Evolutionary conservation across 2,797 vertebrate genomes (phyloP).

Genomic region (Gila robusta): DNA sequence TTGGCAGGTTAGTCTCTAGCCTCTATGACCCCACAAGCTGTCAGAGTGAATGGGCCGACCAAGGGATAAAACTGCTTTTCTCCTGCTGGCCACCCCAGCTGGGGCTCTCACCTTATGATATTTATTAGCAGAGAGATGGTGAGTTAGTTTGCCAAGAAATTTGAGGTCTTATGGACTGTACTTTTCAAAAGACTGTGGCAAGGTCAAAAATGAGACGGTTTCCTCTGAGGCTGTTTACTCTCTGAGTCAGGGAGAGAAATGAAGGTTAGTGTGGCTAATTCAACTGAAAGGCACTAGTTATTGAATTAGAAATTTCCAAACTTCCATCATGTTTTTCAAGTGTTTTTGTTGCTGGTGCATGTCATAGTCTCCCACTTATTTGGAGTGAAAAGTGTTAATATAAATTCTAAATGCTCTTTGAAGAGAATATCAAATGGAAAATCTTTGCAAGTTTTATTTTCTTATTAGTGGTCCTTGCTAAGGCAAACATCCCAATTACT

Average conservation of each 20-base stretch:
- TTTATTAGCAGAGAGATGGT: slow-evolving; percentile 51
- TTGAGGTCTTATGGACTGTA: slow-evolving; percentile 44
- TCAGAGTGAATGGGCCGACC: slow-evolving; percentile 39
- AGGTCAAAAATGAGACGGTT: slow-evolving; percentile 46
- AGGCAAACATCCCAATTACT: neutral
- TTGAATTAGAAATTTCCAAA: slow-evolving; percentile 23
- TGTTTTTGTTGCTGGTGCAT: slow-evolving; percentile 31
- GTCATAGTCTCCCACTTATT: slow-evolving; percentile 4
- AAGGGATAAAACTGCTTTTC: slow-evolving; percentile 58
- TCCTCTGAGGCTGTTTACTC: slow-evolving; percentile 53
- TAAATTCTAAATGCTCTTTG: neutral
- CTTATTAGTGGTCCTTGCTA: neutral
- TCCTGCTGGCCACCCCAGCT: slow-evolving; percentile 51
- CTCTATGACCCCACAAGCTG: slow-evolving; percentile 24
- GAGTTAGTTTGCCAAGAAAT: slow-evolving; percentile 48
- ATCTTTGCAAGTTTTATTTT: neutral
- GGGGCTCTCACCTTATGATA: slow-evolving; percentile 41
- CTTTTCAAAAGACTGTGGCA: slow-evolving; percentile 50
- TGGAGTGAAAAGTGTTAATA: neutral
- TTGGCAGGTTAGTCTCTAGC: slow-evolving; percentile 41
- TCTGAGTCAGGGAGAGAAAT: slow-evolving; percentile 34
- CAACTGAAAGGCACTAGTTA: slow-evolving; percentile 37
- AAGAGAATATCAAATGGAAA: slow-evolving; percentile 24
- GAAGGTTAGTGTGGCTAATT: slow-evolving; percentile 38
- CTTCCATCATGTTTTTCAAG: slow-evolving; percentile 4